phyloP scores from a whole-genome alignment of 2,113 vertebrate species.

The Vombatus ursinus region DNA sequence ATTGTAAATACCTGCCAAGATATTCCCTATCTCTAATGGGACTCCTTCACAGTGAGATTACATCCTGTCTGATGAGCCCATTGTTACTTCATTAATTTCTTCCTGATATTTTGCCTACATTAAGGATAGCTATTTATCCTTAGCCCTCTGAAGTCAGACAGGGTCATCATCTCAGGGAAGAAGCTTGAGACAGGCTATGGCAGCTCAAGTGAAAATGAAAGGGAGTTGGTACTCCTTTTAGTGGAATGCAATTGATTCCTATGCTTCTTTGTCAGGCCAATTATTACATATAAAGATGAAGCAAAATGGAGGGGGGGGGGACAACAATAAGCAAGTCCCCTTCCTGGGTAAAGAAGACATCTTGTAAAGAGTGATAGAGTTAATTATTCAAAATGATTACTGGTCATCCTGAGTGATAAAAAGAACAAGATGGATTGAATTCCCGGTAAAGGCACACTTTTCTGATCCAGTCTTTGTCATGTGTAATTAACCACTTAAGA shows the following conservation, averaged over 20 bases:
- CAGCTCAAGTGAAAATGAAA: background rate
- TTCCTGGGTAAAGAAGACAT: background rate
- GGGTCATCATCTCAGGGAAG: background rate
- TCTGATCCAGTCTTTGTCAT: slow-evolving; percentile 69
- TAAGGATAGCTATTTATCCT: slow-evolving; percentile 59
- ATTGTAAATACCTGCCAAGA: slow-evolving; percentile 46
- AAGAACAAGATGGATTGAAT: slow-evolving; percentile 45
- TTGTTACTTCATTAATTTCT: slow-evolving; percentile 70
- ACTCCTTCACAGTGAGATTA: slow-evolving; percentile 49
- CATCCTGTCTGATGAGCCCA: slow-evolving; percentile 55
- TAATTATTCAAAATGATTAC: slow-evolving; percentile 28
- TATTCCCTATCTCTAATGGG: slow-evolving; percentile 49
- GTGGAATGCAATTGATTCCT: background rate
- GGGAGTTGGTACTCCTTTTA: background rate
- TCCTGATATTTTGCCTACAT: slow-evolving; percentile 48
- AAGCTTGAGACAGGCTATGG: background rate
- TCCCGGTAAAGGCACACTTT: slow-evolving; percentile 37
- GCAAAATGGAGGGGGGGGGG: background rate
- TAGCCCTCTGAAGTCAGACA: slow-evolving; percentile 40
- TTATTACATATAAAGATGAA: background rate
- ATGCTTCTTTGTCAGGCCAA: background rate
- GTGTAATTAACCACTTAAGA: slow-evolving; percentile 61
- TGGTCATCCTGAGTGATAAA: slow-evolving; percentile 45
- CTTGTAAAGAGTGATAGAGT: slow-evolving; percentile 19
- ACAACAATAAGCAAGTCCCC: background rate